Conservation (phyloP, 2,113 vertebrate species). For the Lagopus leucura region DNA sequence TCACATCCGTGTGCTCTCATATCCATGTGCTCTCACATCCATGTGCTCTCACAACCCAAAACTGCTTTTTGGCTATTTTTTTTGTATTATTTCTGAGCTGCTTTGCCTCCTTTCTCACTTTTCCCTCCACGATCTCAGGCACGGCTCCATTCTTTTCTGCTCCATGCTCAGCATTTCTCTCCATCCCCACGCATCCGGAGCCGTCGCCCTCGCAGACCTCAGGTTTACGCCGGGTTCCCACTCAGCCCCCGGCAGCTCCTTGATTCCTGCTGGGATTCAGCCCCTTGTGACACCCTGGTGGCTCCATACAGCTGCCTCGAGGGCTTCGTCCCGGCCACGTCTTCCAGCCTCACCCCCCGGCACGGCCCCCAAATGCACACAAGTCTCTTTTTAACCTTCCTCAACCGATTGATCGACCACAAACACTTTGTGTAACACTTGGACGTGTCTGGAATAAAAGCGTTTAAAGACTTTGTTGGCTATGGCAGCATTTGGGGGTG, state of each 20-base stretch:
- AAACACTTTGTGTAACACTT: conserved; percentile 44
- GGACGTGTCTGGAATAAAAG: conserved; percentile 72
- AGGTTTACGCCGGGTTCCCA: not conserved
- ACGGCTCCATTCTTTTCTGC: rapidly evolving
- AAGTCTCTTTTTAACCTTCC: conserved; percentile 64
- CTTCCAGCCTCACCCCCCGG: conserved; percentile 16
- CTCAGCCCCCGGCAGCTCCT: not conserved
- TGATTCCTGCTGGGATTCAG: not conserved
- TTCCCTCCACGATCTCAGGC: not conserved
- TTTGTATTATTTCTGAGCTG: not conserved
- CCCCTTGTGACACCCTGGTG: not conserved
- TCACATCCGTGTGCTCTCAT: too few species aligned
- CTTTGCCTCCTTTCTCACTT: not conserved
- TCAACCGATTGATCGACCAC: not conserved
- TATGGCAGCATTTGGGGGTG: not conserved
- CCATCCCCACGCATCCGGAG: not conserved
- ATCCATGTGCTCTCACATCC: too few species aligned
- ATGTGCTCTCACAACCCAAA: not conserved
- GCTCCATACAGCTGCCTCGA: not conserved
- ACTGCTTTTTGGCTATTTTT: not conserved
- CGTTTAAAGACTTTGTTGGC: not conserved
- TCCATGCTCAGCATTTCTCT: not conserved
- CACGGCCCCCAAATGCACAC: not conserved
- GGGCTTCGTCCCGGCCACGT: not conserved
- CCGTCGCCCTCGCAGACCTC: not conserved